A percentile compares a stretch with the other conserved stretches of the same genome.
Conservation (phyloP, 2,888 invertebrate species). For the Hesperia comma region DNA sequence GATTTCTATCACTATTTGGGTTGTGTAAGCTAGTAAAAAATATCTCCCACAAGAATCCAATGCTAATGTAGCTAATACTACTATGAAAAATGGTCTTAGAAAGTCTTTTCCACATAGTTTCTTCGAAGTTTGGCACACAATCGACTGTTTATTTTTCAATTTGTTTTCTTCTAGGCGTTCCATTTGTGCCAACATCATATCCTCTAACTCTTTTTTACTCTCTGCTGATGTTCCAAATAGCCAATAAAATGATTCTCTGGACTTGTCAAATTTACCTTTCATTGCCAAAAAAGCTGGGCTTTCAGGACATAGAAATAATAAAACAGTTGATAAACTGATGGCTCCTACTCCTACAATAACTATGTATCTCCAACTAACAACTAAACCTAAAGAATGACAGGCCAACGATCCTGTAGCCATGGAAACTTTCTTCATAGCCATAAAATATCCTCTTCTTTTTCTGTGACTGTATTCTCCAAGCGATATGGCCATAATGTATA, state of each 20-base stretch:
- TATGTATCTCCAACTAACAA: slow-evolving; percentile 54
- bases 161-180: slow-evolving; percentile 27
- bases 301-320: slow-evolving; percentile 55
- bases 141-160: slow-evolving; percentile 26
- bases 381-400: slow-evolving; percentile 51
- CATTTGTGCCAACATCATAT: slow-evolving; percentile 45
- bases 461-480: slow-evolving; percentile 54
- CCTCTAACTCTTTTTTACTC: slow-evolving; percentile 48
- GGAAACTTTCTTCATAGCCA: slow-evolving; percentile 49
- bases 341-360: slow-evolving; percentile 41
- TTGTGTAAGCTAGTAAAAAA: slow-evolving; percentile 51
- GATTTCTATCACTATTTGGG: slow-evolving; percentile 53
- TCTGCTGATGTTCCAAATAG: slow-evolving; percentile 47
- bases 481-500: slow-evolving; percentile 50
- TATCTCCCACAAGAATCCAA: slow-evolving; percentile 54
- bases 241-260: slow-evolving; percentile 51
- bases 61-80: slow-evolving; percentile 46
- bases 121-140: slow-evolving; percentile 27
- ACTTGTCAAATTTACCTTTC: slow-evolving; percentile 54
- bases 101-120: slow-evolving; percentile 49
- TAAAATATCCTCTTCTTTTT: slow-evolving; percentile 53
- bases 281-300: slow-evolving; percentile 56
- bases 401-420: slow-evolving; percentile 48
- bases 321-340: slow-evolving; percentile 41
- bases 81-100: slow-evolving; percentile 48